A percentile compares a stretch with the other conserved stretches of the same genome.
phyloP scores from a whole-genome alignment of 1,140 invertebrate species.

The Danaus melanippus region DNA sequence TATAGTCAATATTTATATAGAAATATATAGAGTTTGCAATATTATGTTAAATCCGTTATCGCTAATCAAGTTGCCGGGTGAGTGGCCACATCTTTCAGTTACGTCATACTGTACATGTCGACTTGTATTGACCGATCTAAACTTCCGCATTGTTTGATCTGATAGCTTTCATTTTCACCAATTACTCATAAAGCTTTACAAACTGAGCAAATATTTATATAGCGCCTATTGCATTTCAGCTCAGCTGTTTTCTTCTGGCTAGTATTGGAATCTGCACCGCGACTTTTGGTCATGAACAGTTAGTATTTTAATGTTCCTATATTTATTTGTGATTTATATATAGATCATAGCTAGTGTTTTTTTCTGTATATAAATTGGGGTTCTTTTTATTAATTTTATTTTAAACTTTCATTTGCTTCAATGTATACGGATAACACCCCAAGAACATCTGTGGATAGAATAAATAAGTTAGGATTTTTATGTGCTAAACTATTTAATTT shows the following conservation, averaged over 20 bases:
- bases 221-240: constrained; percentile 47
- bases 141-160: constrained; percentile 20
- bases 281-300: constrained; percentile 68
- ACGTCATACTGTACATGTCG: constrained; percentile 16
- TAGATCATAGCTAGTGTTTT: neutral
- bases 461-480: constrained; percentile 47
- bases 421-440: constrained; percentile 18
- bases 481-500: constrained; percentile 55
- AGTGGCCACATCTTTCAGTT: constrained; percentile 12
- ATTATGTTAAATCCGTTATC: no score
- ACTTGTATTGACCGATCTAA: constrained; percentile 8
- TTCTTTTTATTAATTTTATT: neutral
- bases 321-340: constrained; percentile 6
- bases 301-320: constrained; percentile 48
- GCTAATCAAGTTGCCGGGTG: no score
- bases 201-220: constrained; percentile 2
- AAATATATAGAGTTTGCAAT: no score
- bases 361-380: neutral
- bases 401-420: no score
- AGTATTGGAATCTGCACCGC: constrained; percentile 58
- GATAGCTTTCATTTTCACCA: constrained; percentile 51
- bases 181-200: constrained; percentile 6
- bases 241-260: constrained; percentile 59
- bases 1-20: no score
- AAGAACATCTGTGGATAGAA: constrained; percentile 22